A percentile compares a stretch with the other conserved stretches of the same genome.
Evolutionary conservation across 2,888 invertebrate species (phyloP).

Genomic region (Electrophaes corylata): DNA sequence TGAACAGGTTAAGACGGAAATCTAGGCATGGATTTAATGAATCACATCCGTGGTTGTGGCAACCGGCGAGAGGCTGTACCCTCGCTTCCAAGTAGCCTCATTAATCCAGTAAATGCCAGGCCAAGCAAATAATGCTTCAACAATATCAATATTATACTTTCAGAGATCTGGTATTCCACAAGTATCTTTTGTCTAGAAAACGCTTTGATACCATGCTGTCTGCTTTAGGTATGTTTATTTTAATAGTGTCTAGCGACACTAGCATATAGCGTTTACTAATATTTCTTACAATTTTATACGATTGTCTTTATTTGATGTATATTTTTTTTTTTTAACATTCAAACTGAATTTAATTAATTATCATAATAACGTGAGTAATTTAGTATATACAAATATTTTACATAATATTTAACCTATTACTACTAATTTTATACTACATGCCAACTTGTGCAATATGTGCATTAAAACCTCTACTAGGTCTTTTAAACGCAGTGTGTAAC

Average conservation of each 20-base stretch:
- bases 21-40: constrained; percentile 73
- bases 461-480: constrained; percentile 18
- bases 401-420: too few relatives aligned
- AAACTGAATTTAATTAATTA: too few relatives aligned
- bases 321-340: too few relatives aligned
- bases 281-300: not conserved
- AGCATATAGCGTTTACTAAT: not conserved
- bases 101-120: constrained; percentile 49
- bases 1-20: constrained; percentile 77
- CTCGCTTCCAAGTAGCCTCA: constrained; percentile 47
- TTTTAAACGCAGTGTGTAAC: constrained; percentile 24
- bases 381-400: too few relatives aligned
- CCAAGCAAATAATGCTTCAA: constrained; percentile 22
- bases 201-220: too few relatives aligned
- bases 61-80: constrained; percentile 50
- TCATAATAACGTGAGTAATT: too few relatives aligned
- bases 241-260: not conserved
- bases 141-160: constrained; percentile 24
- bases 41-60: constrained; percentile 71
- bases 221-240: too few relatives aligned
- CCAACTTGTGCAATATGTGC: constrained; percentile 5
- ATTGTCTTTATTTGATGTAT: too few relatives aligned
- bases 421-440: constrained; percentile 16
- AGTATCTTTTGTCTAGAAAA: too few relatives aligned
- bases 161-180: too few relatives aligned